Base-by-base conservation (phyloP, 1,140 invertebrate genomes). In the Pentalonia nigronervosa region DNA sequence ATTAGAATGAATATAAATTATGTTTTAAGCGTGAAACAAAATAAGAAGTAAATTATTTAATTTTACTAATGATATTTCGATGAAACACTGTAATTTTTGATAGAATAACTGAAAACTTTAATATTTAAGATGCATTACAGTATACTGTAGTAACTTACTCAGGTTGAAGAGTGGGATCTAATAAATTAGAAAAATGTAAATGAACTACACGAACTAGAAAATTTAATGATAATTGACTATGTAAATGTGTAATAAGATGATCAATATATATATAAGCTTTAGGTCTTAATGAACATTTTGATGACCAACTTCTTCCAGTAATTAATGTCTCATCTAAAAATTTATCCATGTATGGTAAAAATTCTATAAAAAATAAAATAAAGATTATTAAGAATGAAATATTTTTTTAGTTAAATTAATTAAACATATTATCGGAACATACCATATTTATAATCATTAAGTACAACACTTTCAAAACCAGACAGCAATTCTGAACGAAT, bases 261-360 rank as follows among this genome's bases (percentile, higher is more conserved):
- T 93, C 91, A 93, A 93, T 93, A n/a, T 93, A 93, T 41, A 93
- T 56, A 86, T 93, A 93, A 30, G 81, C 81, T 93, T 56, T 93
- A 84, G 91, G 81, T 84, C 91, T 93, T 56, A 93, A 45, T n/a
- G 41, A 20, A 86, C 11, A 56, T 93, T 93, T 93, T 53, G 53
- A 56, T 36, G 91, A 86, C 91, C 91, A 93, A 56, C 81, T 53
- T 93, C 23, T 93, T 25, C 91, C 91, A n/a, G 91, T 93, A 2
- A 93, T 84, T 53, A 93, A 53, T 20, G 67, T 56, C 56, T 93
- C 91, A 56, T 93, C 91, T 93, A 93, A 93, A 93, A 93, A 56
- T 93, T 53, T 86, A 84, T 93, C 91, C 91, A 93, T 93, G 9
- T 25, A 84, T 20, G 91, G 91, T 56, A 93, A 56, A 93, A 93